Evolutionary conservation across 2,113 vertebrate species (phyloP).

Genomic region (Pollimyrus isidori): DNA sequence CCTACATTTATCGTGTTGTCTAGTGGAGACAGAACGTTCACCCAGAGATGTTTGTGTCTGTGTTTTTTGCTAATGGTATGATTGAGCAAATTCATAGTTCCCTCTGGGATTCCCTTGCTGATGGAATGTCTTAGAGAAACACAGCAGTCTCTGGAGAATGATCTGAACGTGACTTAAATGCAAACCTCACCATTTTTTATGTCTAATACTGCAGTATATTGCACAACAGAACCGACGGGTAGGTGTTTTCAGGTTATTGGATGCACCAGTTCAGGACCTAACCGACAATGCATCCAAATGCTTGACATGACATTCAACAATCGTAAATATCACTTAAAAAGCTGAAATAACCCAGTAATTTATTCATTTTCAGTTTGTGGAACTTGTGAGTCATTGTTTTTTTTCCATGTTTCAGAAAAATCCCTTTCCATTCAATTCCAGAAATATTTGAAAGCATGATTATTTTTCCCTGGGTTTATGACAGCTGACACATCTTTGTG

Average conservation of each 20-base stretch:
- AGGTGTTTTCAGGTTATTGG: not conserved
- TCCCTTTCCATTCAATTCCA: not conserved
- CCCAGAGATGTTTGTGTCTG: not conserved
- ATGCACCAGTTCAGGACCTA: not conserved
- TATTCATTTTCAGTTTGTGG: not conserved
- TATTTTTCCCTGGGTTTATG: not conserved
- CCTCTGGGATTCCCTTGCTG: not conserved
- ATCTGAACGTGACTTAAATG: not conserved
- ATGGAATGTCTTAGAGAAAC: not conserved
- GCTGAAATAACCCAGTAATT: not conserved
- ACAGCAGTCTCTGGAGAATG: not conserved
- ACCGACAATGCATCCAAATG: not conserved
- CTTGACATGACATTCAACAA: not conserved
- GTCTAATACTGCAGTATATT: constrained; percentile 11
- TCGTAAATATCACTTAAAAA: not conserved
- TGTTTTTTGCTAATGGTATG: not conserved
- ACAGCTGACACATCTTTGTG: not conserved
- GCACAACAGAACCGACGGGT: not conserved
- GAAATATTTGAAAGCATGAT: not conserved
- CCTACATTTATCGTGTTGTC: not conserved
- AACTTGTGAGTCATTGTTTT: not conserved
- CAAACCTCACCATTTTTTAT: not conserved
- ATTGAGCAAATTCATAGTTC: not conserved
- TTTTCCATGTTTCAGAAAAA: not conserved
- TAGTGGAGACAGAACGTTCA: not conserved